phyloP scores from a whole-genome alignment of 2,797 vertebrate genomes.

The Enteromius viviparus region DNA sequence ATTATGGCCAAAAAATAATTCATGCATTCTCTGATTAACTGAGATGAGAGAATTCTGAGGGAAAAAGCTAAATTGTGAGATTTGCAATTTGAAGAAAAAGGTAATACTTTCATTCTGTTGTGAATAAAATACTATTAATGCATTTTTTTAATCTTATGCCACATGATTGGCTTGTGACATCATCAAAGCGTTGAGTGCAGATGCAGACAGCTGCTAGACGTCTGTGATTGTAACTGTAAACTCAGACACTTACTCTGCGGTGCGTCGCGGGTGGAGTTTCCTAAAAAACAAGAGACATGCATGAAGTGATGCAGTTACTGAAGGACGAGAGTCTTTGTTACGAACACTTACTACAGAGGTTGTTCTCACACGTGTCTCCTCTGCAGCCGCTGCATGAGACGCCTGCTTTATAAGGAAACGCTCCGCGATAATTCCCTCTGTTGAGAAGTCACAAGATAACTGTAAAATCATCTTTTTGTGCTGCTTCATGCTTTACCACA shows the following conservation, averaged over 20 bases:
- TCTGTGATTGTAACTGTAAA: no score
- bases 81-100: no score
- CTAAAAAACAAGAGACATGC: slow-evolving; percentile 63
- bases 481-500: background rate
- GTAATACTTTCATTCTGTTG: no score
- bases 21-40: no score
- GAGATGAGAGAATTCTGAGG: no score
- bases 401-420: slow-evolving; percentile 64
- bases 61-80: no score
- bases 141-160: background rate
- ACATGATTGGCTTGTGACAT: background rate
- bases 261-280: slow-evolving; percentile 68
- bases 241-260: slow-evolving; percentile 56
- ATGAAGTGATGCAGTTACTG: background rate
- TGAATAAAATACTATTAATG: no score
- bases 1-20: no score
- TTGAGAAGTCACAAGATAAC: slow-evolving; percentile 11
- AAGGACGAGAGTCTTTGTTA: background rate
- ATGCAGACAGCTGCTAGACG: background rate
- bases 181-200: background rate
- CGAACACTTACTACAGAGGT: slow-evolving; percentile 74
- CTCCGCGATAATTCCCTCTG: slow-evolving; percentile 70
- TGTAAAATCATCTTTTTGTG: background rate
- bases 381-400: slow-evolving; percentile 64
- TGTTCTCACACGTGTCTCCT: slow-evolving; percentile 61